Base-by-base conservation (phyloP, 2,113 vertebrate genomes). In the Cairina moschata region DNA sequence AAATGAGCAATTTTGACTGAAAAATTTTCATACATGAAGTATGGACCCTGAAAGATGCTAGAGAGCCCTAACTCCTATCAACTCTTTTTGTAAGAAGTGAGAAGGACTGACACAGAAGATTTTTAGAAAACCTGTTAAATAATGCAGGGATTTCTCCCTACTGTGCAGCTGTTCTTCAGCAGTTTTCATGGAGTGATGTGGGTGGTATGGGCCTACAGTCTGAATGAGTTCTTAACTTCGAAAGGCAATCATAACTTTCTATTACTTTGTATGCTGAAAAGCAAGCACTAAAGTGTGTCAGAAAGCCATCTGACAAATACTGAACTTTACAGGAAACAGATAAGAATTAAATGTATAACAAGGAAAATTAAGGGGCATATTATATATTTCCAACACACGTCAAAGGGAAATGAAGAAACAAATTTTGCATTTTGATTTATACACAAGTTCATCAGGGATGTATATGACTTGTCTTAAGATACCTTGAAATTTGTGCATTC, bases 111-210 rank as follows among this genome's bases (percentile, higher is more conserved):
- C 56, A 82, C 6, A 1, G 1, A 66, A 74, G 71, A 48, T 12
- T 3, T 20, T 13, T 83, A 72, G 69, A 72, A 52, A 72, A 44
- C 5, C 29, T 83, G 9, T 83, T 92, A 74, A 92, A 95, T 93
- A 95, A 92, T 87, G 92, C 62, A 86, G 60, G 46, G 46, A 2
- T 91, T 75, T 91, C 38, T 81, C 73, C 79, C 62, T 76, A 26
- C 25, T 34, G 48, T 62, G 68, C 78, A 89, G 87, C 56, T 91
- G 81, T 44, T 94, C 84, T 87, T 59, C 78, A 75, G 46, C 65
- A 72, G 69, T 55, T 71, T 46, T 63, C 4, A 8, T 13, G 46
- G 74, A 94, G 34, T 42, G 54, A 73, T 46, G 29, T 38, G 36
- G 62, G 78, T 84, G 46, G 65, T 72, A 46, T 10, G 17, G 66